Base-by-base conservation (phyloP, 2,888 invertebrate genomes). In the Arge pagana region DNA sequence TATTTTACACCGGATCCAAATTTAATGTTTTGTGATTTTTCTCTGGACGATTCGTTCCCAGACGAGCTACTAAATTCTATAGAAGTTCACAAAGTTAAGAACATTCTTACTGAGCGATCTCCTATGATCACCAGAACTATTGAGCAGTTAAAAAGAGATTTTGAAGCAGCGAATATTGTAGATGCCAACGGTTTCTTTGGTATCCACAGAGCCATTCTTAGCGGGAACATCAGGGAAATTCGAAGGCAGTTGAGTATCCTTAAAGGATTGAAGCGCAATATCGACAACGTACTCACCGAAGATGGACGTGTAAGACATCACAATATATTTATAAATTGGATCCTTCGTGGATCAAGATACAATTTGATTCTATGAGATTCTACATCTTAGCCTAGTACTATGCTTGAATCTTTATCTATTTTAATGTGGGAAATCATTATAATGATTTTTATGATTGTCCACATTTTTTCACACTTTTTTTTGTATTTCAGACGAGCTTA, bases 201-300 rank as follows among this genome's bases (percentile, higher is more conserved):
- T 6, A 68, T 75, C 55, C 75, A 75, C 43, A 64, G 42, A 48
- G 72, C 72, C 2, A 68, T 73, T 6, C 5, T 68, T 1, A 41
- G 48, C 7, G 42, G 69, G 41, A 50, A 64, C 4, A 4, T 58
- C 0, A 19, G 23, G 3, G 55, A 61, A 23, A 58, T 73, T 6
- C 50, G 56, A 31, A 67, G 67, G 43, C 59, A 69, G 3, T 8
- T 73, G 4, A 31, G 68, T 16, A 52, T 72, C 31, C 56, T 73
- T 16, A 43, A 58, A 41, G 60, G 56, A n/a, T 55, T 55, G 11
- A 61, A 63, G 26, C 53, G 59, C 31, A 58, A 50, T 37, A 53
- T 69, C 2, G 71, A 75, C 50, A n/a, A n/a, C n/a, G 31, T 67
- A 10, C 51, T 30, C 1, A 67, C 71, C 1, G 23, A 50, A 8